These are phyloP conservation scores for Porites divaricata DNA, from an alignment of 92 coral and sea anemone genomes.

Conservation along the genomic window DNA sequence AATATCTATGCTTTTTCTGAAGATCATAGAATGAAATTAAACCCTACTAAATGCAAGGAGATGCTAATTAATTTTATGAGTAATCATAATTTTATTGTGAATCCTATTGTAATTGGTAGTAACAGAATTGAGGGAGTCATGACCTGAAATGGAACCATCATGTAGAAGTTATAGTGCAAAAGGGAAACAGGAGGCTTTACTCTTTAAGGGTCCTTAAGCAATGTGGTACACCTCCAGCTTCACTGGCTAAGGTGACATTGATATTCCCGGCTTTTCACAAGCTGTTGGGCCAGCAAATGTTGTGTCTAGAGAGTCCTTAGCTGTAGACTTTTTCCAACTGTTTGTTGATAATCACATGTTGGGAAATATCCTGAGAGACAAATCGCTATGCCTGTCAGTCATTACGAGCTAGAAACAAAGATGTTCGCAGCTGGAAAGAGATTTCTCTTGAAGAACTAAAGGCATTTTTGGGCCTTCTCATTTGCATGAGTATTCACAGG, in stretches of 20 bases:
- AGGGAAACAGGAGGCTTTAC: too few species aligned
- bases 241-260: constrained; percentile 7
- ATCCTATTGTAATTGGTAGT: too few species aligned
- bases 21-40: too few species aligned
- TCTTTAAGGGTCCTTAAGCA: too few species aligned
- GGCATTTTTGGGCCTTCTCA: constrained; percentile 7
- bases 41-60: too few species aligned
- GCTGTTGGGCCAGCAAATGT: constrained; percentile 21
- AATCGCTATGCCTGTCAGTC: constrained; percentile 39
- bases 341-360: constrained; percentile 7
- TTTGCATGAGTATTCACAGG: constrained; percentile 2
- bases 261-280: constrained; percentile 25
- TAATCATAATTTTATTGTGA: too few species aligned
- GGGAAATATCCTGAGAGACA: constrained; percentile 26
- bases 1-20: too few species aligned
- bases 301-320: constrained; percentile 6
- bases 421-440: neutral
- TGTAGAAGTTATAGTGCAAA: too few species aligned
- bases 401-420: constrained; percentile 25
- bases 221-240: constrained; percentile 16
- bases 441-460: neutral
- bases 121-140: too few species aligned
- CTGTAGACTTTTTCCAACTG: constrained; percentile 10
- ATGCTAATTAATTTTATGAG: too few species aligned
- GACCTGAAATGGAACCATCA: too few species aligned